Evolutionary conservation across 2,113 vertebrate genomes (phyloP).

Genomic region (Rutilus rutilus): DNA sequence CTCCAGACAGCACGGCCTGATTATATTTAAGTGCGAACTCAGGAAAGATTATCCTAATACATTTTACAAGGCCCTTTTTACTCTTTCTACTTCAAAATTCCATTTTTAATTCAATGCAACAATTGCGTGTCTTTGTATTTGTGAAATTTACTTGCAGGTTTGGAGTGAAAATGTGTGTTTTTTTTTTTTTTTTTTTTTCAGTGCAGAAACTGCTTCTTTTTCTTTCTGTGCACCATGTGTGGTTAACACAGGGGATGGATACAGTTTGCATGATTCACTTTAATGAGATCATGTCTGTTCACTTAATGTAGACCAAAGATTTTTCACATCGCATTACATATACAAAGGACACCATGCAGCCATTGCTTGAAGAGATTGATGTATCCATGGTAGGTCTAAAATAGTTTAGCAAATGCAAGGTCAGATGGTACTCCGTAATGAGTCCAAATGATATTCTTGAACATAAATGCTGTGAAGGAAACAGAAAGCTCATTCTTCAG

Average conservation of each 20-base stretch:
- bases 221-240: neutral
- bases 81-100: too few relatives aligned
- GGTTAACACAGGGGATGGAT: neutral
- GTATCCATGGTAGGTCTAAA: neutral
- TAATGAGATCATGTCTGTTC: neutral
- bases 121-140: too few relatives aligned
- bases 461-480: conserved; percentile 15
- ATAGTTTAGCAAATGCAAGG: conserved; percentile 18
- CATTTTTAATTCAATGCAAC: too few relatives aligned
- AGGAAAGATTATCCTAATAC: too few relatives aligned
- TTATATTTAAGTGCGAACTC: too few relatives aligned
- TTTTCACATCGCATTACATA: neutral
- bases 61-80: too few relatives aligned
- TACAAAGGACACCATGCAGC: neutral
- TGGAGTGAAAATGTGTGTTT: too few relatives aligned
- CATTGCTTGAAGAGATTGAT: neutral
- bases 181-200: too few relatives aligned
- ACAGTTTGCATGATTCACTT: neutral
- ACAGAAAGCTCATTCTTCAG: conserved; percentile 36
- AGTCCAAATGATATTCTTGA: neutral
- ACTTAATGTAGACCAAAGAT: neutral
- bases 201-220: neutral
- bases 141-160: too few relatives aligned
- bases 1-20: too few relatives aligned
- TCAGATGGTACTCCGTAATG: neutral